A percentile compares a stretch with the other conserved stretches of the same genome.
These are phyloP conservation scores for Bimastos eiseni DNA, from an alignment of 2,888 invertebrate species.

Conservation along the genomic window DNA sequence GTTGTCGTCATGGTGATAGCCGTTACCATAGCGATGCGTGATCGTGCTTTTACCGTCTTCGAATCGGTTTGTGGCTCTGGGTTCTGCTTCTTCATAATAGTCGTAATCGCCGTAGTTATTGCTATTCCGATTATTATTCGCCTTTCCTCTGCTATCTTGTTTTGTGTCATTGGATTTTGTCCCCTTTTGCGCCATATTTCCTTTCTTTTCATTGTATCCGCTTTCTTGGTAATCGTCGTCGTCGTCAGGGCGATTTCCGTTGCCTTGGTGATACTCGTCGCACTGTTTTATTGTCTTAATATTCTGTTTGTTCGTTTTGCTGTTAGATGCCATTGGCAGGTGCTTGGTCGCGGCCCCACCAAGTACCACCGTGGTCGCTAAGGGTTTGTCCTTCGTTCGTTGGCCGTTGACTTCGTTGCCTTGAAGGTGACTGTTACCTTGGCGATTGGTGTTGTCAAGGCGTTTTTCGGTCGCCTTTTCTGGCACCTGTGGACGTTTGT, in stretches of 20 bases:
- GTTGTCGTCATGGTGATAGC: slow-evolving; percentile 10
- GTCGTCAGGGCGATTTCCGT: not conserved
- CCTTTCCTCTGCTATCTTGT: not conserved
- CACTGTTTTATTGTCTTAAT: not conserved
- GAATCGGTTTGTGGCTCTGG: not conserved
- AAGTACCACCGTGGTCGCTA: not conserved
- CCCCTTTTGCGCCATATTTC: not conserved
- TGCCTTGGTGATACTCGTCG: not conserved
- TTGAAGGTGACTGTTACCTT: not conserved
- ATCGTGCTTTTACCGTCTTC: not conserved
- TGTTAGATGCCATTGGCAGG: not conserved
- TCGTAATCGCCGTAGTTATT: not conserved
- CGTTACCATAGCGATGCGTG: not conserved
- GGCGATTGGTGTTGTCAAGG: not conserved
- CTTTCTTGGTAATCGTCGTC: not conserved
- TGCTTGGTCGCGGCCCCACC: not conserved
- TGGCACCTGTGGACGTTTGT: not conserved
- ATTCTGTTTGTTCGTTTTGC: not conserved
- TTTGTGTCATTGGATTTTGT: not conserved
- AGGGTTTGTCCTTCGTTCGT: not conserved
- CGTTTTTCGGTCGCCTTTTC: not conserved
- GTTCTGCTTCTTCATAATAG: not conserved
- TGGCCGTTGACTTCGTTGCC: not conserved
- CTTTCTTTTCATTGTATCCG: not conserved
- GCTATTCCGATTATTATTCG: not conserved